Evolutionary conservation across 2,888 invertebrate genomes (phyloP).

Genomic region (Globia sparganii): DNA sequence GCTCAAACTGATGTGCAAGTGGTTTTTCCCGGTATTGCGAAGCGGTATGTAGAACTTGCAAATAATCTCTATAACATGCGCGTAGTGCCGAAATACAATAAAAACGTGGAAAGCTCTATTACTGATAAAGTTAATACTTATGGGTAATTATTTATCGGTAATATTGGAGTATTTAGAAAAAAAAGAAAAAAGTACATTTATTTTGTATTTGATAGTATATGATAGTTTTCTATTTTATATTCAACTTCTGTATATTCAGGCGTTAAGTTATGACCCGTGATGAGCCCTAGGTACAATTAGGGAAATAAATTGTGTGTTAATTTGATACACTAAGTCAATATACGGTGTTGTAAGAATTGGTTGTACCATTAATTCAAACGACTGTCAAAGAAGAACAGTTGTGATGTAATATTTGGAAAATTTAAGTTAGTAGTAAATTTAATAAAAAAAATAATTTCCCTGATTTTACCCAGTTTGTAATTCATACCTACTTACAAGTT

Average conservation of each 20-base stretch:
- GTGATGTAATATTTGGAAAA: neutral
- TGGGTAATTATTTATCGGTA: no score
- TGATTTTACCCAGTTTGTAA: neutral
- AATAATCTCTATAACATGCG: neutral
- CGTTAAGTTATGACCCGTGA: no score
- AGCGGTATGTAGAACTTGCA: neutral
- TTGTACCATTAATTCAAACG: neutral
- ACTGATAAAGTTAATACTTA: no score
- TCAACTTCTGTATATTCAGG: neutral
- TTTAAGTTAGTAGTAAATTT: neutral
- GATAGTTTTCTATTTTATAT: neutral
- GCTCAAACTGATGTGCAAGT: neutral
- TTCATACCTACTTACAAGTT: conserved; percentile 3
- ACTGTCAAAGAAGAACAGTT: neutral
- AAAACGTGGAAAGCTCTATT: neutral
- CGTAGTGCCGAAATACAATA: neutral
- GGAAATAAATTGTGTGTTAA: neutral
- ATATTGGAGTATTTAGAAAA: no score
- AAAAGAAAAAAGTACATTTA: neutral
- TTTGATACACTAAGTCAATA: neutral
- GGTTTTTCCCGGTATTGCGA: neutral
- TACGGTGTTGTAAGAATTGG: neutral
- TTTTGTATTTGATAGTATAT: neutral
- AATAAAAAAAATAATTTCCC: neutral
- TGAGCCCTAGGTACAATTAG: neutral